Evolutionary conservation across 1,140 invertebrate genomes (phyloP).

Genomic region (Drosophila seguyi): DNA sequence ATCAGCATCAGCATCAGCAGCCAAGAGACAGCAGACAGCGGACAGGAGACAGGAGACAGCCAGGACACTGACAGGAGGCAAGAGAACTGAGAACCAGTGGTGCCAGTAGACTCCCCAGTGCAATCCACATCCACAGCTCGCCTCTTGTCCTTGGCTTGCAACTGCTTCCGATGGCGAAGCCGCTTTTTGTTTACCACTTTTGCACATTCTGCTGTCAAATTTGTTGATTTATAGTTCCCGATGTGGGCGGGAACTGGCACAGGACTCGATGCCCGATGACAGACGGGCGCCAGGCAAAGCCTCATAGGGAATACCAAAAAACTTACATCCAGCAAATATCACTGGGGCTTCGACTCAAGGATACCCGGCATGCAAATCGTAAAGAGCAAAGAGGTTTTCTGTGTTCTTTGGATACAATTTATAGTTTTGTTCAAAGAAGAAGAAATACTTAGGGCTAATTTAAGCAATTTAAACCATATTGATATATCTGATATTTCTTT

Average conservation of each 20-base stretch:
- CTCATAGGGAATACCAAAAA: conserved; percentile 5
- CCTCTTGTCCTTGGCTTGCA: conserved; percentile 54
- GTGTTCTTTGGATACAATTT: neutral
- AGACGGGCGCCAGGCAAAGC: conserved; percentile 24
- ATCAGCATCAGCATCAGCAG: conserved; percentile 17
- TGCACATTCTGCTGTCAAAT: conserved; percentile 76
- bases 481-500: neutral
- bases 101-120: conserved; percentile 37
- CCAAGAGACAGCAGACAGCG: conserved; percentile 14
- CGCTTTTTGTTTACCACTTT: conserved; percentile 69
- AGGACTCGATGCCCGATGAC: conserved; percentile 22
- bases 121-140: conserved; percentile 26
- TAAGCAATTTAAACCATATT: neutral
- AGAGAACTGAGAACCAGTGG: conserved; percentile 11
- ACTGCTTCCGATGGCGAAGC: conserved; percentile 45
- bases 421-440: neutral
- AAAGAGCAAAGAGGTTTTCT: neutral
- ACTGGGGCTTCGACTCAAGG: neutral
- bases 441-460: too few species aligned
- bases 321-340: neutral
- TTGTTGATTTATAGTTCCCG: conserved; percentile 70
- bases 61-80: conserved; percentile 30
- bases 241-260: conserved; percentile 39
- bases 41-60: conserved; percentile 5
- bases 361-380: conserved; percentile 5